These are phyloP conservation scores for Oreortyx pictus DNA, from an alignment of 2,797 vertebrate genomes.

Conservation along the genomic window DNA sequence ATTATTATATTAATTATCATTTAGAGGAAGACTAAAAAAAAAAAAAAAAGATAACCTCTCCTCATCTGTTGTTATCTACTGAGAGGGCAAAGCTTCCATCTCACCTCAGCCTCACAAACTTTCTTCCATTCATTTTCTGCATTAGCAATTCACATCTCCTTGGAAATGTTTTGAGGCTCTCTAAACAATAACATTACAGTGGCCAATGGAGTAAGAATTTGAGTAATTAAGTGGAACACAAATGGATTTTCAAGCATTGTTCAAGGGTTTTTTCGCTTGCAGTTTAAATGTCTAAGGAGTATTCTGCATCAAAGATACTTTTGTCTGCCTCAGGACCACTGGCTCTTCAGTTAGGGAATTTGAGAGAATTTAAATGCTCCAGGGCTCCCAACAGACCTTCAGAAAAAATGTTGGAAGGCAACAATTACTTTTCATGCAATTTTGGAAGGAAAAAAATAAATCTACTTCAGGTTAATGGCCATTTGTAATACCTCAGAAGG, in stretches of 20 bases:
- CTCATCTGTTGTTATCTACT: background rate
- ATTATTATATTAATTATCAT: background rate
- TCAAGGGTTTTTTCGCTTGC: background rate
- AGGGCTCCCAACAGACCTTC: background rate
- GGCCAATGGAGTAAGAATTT: background rate
- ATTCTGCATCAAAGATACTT: constrained; percentile 21
- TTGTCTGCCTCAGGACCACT: background rate
- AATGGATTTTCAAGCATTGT: constrained; percentile 45
- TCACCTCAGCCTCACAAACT: background rate
- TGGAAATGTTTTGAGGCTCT: background rate
- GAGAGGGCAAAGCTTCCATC: background rate
- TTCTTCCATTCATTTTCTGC: background rate
- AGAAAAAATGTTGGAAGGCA: background rate
- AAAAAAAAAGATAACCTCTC: background rate
- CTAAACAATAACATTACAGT: background rate
- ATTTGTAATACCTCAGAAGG: constrained; percentile 1
- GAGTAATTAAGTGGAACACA: constrained; percentile 48
- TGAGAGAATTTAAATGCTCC: constrained; percentile 24
- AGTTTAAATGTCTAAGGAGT: constrained; percentile 23
- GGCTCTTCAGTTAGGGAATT: background rate
- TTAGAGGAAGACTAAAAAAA: background rate
- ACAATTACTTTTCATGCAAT: background rate
- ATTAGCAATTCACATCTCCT: background rate
- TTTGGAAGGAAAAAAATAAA: constrained; percentile 34
- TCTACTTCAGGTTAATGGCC: constrained; percentile 30